Conservation (phyloP, 2,797 vertebrate genomes). For the Kryptolebias ocellatus region DNA sequence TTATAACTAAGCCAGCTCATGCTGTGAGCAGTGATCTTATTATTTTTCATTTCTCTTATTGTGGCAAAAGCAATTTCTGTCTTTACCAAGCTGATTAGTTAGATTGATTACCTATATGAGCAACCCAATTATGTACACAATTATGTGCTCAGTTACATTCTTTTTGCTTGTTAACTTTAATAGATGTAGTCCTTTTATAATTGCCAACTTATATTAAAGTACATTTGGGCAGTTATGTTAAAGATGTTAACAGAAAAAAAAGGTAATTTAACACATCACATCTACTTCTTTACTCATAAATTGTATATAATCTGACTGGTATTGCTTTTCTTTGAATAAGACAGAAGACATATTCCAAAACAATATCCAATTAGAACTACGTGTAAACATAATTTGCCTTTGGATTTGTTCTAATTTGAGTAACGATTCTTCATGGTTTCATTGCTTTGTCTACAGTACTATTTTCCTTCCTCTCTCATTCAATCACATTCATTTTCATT, state of each 20-base stretch:
- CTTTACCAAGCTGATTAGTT: background rate
- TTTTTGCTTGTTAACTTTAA: slow-evolving; percentile 3
- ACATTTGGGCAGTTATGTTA: background rate
- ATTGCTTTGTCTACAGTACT: no score
- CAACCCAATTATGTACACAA: background rate
- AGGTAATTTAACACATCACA: background rate
- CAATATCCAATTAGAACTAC: no score
- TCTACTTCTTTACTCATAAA: background rate
- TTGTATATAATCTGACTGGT: background rate
- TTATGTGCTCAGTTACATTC: background rate
- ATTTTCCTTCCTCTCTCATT: no score
- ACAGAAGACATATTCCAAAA: no score
- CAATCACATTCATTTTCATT: no score
- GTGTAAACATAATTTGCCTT: no score
- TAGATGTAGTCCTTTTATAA: background rate
- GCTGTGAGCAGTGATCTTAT: background rate
- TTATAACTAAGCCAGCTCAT: background rate
- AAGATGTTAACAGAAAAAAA: background rate
- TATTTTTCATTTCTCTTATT: background rate
- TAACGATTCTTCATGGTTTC: no score
- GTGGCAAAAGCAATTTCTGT: background rate
- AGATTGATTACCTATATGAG: background rate
- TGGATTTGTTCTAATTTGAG: no score
- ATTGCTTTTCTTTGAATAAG: no score
- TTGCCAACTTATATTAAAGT: background rate